Conservation (phyloP, 2,888 invertebrate species). For the Scaptomyza cyrtandrae region DNA sequence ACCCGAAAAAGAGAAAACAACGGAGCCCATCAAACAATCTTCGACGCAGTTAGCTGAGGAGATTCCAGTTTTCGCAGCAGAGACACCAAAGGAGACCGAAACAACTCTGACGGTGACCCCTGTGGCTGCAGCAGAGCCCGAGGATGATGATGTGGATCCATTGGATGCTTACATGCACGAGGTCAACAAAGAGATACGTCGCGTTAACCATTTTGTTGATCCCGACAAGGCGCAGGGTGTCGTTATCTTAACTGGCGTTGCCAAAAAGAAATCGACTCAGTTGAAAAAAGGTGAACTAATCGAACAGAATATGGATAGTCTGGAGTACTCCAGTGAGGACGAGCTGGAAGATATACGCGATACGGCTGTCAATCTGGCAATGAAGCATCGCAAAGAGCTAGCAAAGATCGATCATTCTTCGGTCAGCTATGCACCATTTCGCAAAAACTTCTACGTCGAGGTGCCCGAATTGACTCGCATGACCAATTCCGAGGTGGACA, state of each 20-base stretch:
- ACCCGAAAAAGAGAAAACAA: conserved; percentile 4
- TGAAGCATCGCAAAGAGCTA: conserved; percentile 95
- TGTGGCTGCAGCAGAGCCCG: conserved; percentile 85
- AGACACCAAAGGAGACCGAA: conserved; percentile 11
- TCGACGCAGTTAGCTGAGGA: not conserved
- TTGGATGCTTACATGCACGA: conserved; percentile 99
- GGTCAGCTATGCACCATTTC: conserved; percentile 94
- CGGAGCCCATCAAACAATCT: not conserved
- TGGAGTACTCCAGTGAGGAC: conserved; percentile 99
- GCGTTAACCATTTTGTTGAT: conserved; percentile 83
- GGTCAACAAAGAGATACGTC: conserved; percentile 86
- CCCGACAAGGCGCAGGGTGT: conserved; percentile 86
- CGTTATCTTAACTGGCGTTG: conserved; percentile 93
- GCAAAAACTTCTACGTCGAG: conserved; percentile 99
- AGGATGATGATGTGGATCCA: conserved; percentile 96
- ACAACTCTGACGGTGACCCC: conserved; percentile 38
- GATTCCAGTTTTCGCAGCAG: conserved; percentile 3
- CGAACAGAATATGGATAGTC: conserved; percentile 98
- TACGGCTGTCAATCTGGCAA: conserved; percentile 93
- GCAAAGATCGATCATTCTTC: conserved; percentile 96
- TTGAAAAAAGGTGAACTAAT: conserved; percentile 97
- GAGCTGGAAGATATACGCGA: conserved; percentile 97
- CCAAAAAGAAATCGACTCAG: conserved; percentile 90
- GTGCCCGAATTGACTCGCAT: conserved; percentile 97
- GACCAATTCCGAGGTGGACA: conserved; percentile 94